These are phyloP conservation scores for Philaenus spumarius DNA, from an alignment of 1,140 invertebrate species.

Conservation along the genomic window DNA sequence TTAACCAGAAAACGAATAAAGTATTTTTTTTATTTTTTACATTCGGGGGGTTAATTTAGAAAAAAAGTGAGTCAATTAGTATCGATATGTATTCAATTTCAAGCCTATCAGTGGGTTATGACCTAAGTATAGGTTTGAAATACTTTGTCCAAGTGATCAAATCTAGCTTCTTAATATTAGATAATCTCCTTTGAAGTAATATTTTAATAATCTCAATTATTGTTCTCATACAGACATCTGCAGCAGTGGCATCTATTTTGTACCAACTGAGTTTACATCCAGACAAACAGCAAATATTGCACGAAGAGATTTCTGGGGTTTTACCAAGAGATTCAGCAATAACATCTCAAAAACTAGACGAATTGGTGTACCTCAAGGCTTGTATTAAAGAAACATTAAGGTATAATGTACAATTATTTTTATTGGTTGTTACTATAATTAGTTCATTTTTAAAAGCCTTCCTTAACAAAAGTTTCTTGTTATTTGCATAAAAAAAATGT, in stretches of 20 bases:
- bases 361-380: conserved; percentile 72
- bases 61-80: too few species aligned
- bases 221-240: conserved; percentile 77
- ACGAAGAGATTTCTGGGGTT: conserved; percentile 58
- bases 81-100: too few species aligned
- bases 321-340: conserved; percentile 51
- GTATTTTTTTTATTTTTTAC: too few species aligned
- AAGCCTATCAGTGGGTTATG: too few species aligned
- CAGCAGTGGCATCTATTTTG: conserved; percentile 65
- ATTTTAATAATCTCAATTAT: too few species aligned
- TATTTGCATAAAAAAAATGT: not conserved
- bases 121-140: too few species aligned
- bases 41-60: too few species aligned
- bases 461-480: not conserved
- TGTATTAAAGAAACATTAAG: conserved; percentile 85
- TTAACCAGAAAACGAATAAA: too few species aligned
- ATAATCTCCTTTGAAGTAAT: too few species aligned
- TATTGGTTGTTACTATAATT: not conserved
- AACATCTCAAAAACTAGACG: conserved; percentile 56
- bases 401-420: conserved; percentile 41
- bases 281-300: conserved; percentile 63
- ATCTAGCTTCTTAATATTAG: too few species aligned
- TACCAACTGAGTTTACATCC: conserved; percentile 71
- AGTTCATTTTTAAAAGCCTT: not conserved
- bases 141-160: too few species aligned